Conservation (phyloP, 2,797 vertebrate genomes). For the Coreius guichenoti region DNA sequence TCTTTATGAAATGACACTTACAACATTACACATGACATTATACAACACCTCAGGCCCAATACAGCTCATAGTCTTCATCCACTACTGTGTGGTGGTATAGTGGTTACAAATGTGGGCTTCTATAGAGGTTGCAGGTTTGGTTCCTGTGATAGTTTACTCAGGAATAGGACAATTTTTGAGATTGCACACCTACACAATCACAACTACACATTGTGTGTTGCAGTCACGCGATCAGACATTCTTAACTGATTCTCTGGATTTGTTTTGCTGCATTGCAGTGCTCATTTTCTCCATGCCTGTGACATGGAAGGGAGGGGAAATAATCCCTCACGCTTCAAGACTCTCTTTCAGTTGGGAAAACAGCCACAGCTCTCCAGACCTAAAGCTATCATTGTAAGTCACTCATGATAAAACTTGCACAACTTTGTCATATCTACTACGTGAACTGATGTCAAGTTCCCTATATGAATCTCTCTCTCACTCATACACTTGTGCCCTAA, state of each 20-base stretch:
- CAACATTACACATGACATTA: not conserved
- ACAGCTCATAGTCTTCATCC: not conserved
- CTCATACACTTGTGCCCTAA: not conserved
- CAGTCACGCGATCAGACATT: slow-evolving; percentile 60
- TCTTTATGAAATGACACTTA: not conserved
- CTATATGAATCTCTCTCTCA: not conserved
- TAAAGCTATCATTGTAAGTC: slow-evolving; percentile 3
- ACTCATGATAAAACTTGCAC: slow-evolving; percentile 35
- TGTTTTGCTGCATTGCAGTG: slow-evolving; percentile 85
- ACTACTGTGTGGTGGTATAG: not conserved
- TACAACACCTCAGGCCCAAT: not conserved
- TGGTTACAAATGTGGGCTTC: not conserved
- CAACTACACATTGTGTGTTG: not conserved
- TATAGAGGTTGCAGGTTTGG: not conserved
- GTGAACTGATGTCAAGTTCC: slow-evolving; percentile 38
- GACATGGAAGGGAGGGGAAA: slow-evolving; percentile 59
- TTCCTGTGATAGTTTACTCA: slow-evolving; percentile 1
- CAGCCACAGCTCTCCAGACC: not conserved
- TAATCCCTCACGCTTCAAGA: slow-evolving; percentile 40
- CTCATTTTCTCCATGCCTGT: slow-evolving; percentile 65
- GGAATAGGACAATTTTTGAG: slow-evolving; percentile 7
- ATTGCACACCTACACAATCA: not conserved
- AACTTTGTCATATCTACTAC: slow-evolving; percentile 42
- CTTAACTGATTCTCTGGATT: slow-evolving; percentile 71
- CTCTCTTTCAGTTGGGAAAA: slow-evolving; percentile 44